phyloP scores from a whole-genome alignment of 2,888 invertebrate species.

The Epirrhoe tristata region DNA sequence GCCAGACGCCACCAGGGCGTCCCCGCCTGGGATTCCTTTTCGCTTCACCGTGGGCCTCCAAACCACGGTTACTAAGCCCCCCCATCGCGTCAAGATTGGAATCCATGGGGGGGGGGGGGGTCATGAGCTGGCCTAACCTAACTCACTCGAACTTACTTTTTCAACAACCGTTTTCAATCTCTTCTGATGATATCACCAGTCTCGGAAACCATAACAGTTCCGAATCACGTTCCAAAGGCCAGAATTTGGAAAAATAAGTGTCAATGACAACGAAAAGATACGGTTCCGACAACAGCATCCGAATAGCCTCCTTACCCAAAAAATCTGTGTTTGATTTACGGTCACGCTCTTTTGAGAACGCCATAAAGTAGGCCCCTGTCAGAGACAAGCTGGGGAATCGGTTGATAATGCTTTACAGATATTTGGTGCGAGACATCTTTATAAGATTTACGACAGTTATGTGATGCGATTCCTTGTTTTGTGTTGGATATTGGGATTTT shows the following conservation, averaged over 20 bases:
- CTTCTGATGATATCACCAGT: too few species aligned
- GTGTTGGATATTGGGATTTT: slow-evolving; percentile 4
- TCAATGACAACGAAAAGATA: slow-evolving; percentile 42
- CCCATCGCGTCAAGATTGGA: too few species aligned
- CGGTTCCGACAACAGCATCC: slow-evolving; percentile 45
- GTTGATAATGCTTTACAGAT: slow-evolving; percentile 73
- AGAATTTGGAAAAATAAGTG: slow-evolving; percentile 28
- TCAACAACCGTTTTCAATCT: too few species aligned
- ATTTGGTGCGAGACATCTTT: slow-evolving; percentile 53
- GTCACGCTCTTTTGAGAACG: slow-evolving; percentile 65
- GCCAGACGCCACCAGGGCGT: too few species aligned
- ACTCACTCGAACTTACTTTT: too few species aligned
- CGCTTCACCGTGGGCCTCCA: too few species aligned
- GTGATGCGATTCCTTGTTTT: slow-evolving; percentile 24
- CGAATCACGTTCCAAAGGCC: slow-evolving; percentile 4
- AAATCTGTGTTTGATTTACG: slow-evolving; percentile 76
- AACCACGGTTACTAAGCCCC: too few species aligned
- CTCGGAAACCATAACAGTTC: background rate
- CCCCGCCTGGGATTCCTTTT: too few species aligned
- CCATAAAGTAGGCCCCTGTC: slow-evolving; percentile 80
- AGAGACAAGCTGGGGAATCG: slow-evolving; percentile 66
- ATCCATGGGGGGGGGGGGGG: too few species aligned
- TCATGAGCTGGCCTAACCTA: too few species aligned
- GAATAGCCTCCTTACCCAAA: slow-evolving; percentile 57
- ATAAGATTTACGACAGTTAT: slow-evolving; percentile 45